Evolutionary conservation across 2,888 invertebrate genomes (phyloP), one percentile per base, ranked within the genome.

Genomic region (Crocallis elinguaria): DNA sequence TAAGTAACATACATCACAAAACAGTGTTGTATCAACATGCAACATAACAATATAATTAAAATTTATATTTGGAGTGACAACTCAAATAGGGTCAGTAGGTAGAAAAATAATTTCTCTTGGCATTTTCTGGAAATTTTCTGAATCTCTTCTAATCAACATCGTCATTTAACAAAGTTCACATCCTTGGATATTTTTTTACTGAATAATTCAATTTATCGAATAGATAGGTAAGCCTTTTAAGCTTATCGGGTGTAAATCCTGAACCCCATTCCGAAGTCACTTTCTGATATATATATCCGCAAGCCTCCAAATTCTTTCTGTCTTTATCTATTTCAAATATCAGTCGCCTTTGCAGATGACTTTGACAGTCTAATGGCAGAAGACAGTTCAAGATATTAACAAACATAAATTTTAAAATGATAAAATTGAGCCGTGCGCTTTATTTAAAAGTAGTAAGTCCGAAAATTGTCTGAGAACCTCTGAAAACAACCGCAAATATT

Each of bases 281-380:
- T 35, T 46, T 37, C 19, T 25, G 27, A 49, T 35, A 49, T 42
- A 41, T 29, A 19, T 44, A 50, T 51, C 42, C 38, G 25, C 38
- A 41, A 51, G 33, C 16, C 38, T n/a, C 23, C 36, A 23, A 46
- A 36, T 41, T 46, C 33, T 52, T 52, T 41, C 41, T 32, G 49
- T 38, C 38, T 44, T 49, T 71, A 73, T 71, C 73, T 63, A 59
- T 65, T 69, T 67, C 65, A 68, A 75, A 75, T 73, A 75, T 67
- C 71, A 58, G 49, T 49, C 45, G 57, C 55, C 61, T 57, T 65
- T 63, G 62, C 60, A 72, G 75, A 79, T 77, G 77, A 77, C 74
- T 79, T 72, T 71, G 71, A 67, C 75, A 76, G 70, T 76, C 77
- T 79, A 78, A 79, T 71, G 76, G 71, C 42, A 57, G 69, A 66